Evolutionary conservation across 1,140 invertebrate species (phyloP).

Genomic region (Metaphire vulgaris): DNA sequence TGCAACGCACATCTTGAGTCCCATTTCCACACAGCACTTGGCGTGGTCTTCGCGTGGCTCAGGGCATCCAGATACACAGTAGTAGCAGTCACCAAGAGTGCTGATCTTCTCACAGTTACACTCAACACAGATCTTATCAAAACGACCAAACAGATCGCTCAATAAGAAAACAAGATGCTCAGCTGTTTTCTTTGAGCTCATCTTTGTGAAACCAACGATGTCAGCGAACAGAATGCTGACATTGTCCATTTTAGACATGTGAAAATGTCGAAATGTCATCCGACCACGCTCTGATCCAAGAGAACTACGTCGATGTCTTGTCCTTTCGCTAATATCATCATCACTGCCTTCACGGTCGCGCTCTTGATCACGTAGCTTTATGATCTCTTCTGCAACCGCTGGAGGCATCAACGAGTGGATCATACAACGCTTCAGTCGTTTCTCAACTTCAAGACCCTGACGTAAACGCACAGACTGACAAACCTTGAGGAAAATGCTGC

Average conservation of each 20-base stretch:
- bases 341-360: constrained; percentile 29
- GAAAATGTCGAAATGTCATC: constrained; percentile 62
- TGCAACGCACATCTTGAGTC: constrained; percentile 89
- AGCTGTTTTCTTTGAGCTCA: constrained; percentile 84
- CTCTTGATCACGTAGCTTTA: constrained; percentile 9
- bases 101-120: constrained; percentile 60
- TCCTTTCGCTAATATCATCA: not conserved
- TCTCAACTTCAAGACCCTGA: constrained; percentile 82
- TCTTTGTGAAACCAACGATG: constrained; percentile 93
- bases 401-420: constrained; percentile 94
- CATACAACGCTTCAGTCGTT: constrained; percentile 91
- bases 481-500: constrained; percentile 93
- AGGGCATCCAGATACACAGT: constrained; percentile 85
- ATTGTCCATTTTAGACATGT: constrained; percentile 81
- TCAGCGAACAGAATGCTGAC: constrained; percentile 89
- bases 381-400: constrained; percentile 62
- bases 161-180: constrained; percentile 73
- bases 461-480: constrained; percentile 81
- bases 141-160: constrained; percentile 92
- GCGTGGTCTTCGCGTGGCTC: constrained; percentile 82
- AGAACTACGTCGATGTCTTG: not conserved
- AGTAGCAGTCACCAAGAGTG: constrained; percentile 78
- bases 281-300: not conserved
- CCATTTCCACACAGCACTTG: constrained; percentile 90
- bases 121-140: constrained; percentile 74